Evolutionary conservation across 2,888 invertebrate species (phyloP).

Genomic region (Cosmia pyralina): DNA sequence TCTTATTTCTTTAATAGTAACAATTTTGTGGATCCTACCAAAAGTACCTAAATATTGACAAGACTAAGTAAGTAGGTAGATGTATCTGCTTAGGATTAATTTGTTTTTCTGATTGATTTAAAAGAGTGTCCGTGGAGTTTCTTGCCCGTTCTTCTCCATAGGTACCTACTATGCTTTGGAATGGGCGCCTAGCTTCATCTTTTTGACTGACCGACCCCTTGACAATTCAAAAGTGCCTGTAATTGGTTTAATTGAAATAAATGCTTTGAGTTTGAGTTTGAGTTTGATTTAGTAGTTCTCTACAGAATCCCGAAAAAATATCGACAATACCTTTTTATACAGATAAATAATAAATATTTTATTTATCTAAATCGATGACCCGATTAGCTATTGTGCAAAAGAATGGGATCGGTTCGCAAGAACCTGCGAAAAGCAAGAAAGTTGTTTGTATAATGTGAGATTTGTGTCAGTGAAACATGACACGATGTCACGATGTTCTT

Average conservation of each 20-base stretch:
- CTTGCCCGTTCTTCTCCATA: too few species aligned
- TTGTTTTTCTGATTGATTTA: background rate
- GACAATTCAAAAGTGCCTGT: too few species aligned
- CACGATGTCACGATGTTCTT: background rate
- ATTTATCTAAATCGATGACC: background rate
- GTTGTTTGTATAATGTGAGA: background rate
- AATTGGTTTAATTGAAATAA: too few species aligned
- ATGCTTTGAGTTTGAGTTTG: too few species aligned
- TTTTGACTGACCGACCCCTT: too few species aligned
- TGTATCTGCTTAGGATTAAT: too few species aligned
- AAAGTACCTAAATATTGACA: slow-evolving; percentile 7
- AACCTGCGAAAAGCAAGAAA: background rate
- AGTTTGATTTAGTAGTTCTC: background rate
- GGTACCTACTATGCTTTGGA: too few species aligned
- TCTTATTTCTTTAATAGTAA: background rate
- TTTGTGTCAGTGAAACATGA: background rate
- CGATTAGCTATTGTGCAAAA: too few species aligned
- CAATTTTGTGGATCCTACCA: background rate
- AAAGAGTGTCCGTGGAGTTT: too few species aligned
- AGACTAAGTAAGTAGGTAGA: background rate
- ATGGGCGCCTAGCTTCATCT: too few species aligned
- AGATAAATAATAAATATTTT: background rate
- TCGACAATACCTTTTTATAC: background rate
- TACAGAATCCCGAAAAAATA: background rate
- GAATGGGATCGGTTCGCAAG: background rate